Evolutionary conservation across 2,888 invertebrate genomes (phyloP).

Genomic region (Gymnocheta viridis): DNA sequence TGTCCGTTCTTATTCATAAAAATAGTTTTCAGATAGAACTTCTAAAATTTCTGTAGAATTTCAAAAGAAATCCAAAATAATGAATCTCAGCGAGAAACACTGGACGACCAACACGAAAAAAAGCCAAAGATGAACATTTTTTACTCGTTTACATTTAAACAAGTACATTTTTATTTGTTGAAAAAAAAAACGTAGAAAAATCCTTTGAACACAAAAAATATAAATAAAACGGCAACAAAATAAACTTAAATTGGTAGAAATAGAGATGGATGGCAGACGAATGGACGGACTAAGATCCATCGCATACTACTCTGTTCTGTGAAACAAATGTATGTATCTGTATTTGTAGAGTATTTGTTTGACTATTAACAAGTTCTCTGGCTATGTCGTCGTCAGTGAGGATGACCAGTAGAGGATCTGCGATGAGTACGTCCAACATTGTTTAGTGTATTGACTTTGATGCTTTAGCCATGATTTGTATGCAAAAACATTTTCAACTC

Average conservation of each 20-base stretch:
- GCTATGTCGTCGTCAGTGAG: constrained; percentile 39
- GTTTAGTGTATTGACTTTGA: constrained; percentile 66
- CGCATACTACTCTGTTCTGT: constrained; percentile 50
- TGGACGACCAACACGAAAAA: constrained; percentile 12
- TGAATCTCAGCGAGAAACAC: constrained; percentile 51
- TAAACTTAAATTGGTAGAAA: constrained; percentile 61
- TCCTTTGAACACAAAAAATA: constrained; percentile 27
- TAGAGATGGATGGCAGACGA: constrained; percentile 23
- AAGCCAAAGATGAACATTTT: constrained; percentile 24
- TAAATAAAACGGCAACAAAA: constrained; percentile 41
- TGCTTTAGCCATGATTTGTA: constrained; percentile 66
- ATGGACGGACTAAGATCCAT: constrained; percentile 41
- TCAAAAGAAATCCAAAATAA: constrained; percentile 61
- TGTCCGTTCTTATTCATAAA: constrained; percentile 17
- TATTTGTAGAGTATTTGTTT: constrained; percentile 43
- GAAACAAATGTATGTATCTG: not conserved
- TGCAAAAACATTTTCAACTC: constrained; percentile 68
- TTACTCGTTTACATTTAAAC: constrained; percentile 23
- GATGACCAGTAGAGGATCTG: constrained; percentile 7
- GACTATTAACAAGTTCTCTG: constrained; percentile 50
- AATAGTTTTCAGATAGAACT: constrained; percentile 35
- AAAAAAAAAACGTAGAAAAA: constrained; percentile 33
- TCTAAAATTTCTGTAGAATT: constrained; percentile 48
- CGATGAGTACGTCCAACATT: constrained; percentile 55
- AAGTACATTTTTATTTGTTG: constrained; percentile 45